Evolutionary conservation across 2,888 invertebrate species (phyloP), one percentile per base, ranked within the genome.

Genomic region (Taphrorychus bicolor): DNA sequence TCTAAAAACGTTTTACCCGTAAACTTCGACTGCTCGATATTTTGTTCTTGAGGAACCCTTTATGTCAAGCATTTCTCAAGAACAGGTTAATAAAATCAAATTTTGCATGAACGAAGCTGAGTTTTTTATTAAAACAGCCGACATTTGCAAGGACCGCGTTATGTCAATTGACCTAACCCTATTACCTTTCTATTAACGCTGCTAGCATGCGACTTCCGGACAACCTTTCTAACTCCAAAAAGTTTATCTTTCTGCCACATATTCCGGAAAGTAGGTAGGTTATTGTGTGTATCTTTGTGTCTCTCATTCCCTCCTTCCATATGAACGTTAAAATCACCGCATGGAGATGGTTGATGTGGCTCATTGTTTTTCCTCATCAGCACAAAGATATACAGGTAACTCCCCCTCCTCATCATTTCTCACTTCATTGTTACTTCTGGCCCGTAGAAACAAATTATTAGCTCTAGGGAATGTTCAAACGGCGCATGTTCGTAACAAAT

Each of bases 251-350:
- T 77, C 76, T 76, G 75, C 77, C 76, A 77, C 74, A 75, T 76
- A 76, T 77, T 76, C 73, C 74, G 77, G 77, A 77, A 73, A 75
- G 72, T 76, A 75, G 79, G 79, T 79, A 79, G 73, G 78, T 76
- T 73, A 65, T 76, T 71, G 65, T 71, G 72, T 73, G 66, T 71
- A 64, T 49, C 61, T 32, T 21, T 21, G 40, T 51, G 18, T 21
- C 58, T 7, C 42, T 57, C 52, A 64, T 45, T 32, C 11, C 32
- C 11, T n/a, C 32, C 9, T 32, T 32, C 9, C 11, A 32, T 45
- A 61, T 16, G 42, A 19, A 16, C 52, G 11, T 17, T 19, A 9
- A 21, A 11, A 32, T n/a, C 32, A 32, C 11, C 32, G 32, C 32
- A 32, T 32, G 32, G n/a, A n/a, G n/a, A 32, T 32, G 32, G 32